Percentiles rank a stretch among this genome's conserved stretches.
Conservation (phyloP, 1,140 invertebrate species). For the Anastatus disparis region DNA sequence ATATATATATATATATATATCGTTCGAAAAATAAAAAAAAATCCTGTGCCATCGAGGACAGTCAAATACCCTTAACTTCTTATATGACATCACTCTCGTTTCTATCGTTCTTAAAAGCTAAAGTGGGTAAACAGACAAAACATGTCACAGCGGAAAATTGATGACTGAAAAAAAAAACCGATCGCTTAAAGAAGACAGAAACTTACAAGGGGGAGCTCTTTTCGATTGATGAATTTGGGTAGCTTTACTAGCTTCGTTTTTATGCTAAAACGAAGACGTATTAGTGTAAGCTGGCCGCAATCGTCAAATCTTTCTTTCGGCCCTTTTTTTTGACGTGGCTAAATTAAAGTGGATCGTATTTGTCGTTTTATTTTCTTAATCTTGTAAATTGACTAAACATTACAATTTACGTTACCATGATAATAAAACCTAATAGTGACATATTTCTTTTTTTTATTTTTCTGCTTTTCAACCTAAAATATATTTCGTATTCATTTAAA, state of each 20-base stretch:
- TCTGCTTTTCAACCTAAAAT: too few species aligned
- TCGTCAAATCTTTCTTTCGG: too few species aligned
- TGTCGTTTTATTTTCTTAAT: background rate
- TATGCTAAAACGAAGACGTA: constrained; percentile 15
- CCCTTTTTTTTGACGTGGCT: background rate
- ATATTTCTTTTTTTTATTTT: too few species aligned
- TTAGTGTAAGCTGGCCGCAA: too few species aligned
- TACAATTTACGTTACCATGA: too few species aligned
- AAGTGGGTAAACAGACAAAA: constrained; percentile 25
- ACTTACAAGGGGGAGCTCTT: constrained; percentile 13
- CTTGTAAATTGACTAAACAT: too few species aligned
- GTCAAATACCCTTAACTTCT: too few species aligned
- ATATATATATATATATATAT: too few species aligned
- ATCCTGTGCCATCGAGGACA: too few species aligned
- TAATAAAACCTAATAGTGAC: too few species aligned
- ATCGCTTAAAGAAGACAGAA: constrained; percentile 20
- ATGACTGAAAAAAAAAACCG: constrained; percentile 28
- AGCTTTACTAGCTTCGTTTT: constrained; percentile 19
- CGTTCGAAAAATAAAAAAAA: too few species aligned
- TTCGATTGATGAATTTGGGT: constrained; percentile 36
- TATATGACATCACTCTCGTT: background rate
- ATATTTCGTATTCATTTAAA: too few species aligned
- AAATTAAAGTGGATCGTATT: background rate
- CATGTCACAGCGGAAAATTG: constrained; percentile 17
- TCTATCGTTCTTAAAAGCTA: background rate